Percentiles rank a stretch among this genome's conserved stretches.
phyloP scores from a whole-genome alignment of 2,888 invertebrate species.

The Eudemis profundana region DNA sequence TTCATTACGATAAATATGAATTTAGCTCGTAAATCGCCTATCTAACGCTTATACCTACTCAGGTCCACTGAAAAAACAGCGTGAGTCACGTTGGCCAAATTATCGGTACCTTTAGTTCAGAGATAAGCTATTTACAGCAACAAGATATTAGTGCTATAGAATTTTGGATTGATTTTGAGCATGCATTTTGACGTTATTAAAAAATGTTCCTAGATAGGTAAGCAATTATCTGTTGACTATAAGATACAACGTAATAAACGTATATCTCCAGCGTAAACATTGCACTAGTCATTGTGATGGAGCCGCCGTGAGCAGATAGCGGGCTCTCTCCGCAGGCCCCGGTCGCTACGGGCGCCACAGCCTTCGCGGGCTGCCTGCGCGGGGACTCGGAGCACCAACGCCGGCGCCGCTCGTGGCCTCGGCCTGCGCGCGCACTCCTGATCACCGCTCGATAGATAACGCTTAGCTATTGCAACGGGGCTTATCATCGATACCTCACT shows the following conservation, averaged over 20 bases:
- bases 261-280: slow-evolving; percentile 79
- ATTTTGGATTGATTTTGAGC: not conserved
- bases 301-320: slow-evolving; percentile 69
- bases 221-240: slow-evolving; percentile 42
- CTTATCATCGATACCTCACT: slow-evolving; percentile 73
- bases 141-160: not conserved
- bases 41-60: not conserved
- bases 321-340: slow-evolving; percentile 63
- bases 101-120: not conserved
- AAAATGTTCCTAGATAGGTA: slow-evolving; percentile 14
- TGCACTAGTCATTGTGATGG: slow-evolving; percentile 64
- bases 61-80: not conserved
- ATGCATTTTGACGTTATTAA: not conserved
- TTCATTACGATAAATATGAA: slow-evolving; percentile 15
- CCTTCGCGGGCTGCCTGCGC: slow-evolving; percentile 33
- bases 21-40: not conserved
- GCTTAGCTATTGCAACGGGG: slow-evolving; percentile 46
- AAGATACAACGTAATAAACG: slow-evolving; percentile 77
- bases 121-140: not conserved
- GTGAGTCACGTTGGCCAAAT: slow-evolving; percentile 3
- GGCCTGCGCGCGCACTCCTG: slow-evolving; percentile 28
- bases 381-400: slow-evolving; percentile 45
- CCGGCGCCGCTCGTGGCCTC: slow-evolving; percentile 42
- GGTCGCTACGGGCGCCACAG: slow-evolving; percentile 55
- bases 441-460: slow-evolving; percentile 47